Base-by-base conservation (phyloP, 2,797 vertebrate genomes). In the Nyctibius grandis region DNA sequence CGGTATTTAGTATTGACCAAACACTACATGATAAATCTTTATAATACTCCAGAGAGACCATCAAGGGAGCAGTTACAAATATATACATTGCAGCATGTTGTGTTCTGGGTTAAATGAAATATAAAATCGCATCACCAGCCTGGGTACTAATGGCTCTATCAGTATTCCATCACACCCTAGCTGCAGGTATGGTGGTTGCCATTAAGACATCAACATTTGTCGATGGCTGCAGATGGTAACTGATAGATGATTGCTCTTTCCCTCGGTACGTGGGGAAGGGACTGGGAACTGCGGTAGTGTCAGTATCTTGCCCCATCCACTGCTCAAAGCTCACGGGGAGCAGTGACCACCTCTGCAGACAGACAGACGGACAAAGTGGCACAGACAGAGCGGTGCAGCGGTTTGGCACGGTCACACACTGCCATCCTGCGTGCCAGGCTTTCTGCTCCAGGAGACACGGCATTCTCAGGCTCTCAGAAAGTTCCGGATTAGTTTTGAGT, bases 1-100 rank as follows among this genome's bases (percentile, higher is more conserved):
- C 3, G 61, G 94, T 96, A 96, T 96, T 97, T 97, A 97, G 96
- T 96, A 96, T 95, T 96, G 96, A 95, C 95, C 96, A 97, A 96
- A 96, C 73, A 47, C 90, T 96, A 89, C 91, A 85, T 94, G 95
- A 97, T 96, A 96, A 97, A 97, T 96, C 95, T 96, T 96, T 94
- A 95, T 95, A 95, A 96, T 96, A 93, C 95, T 94, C 96, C 87
- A 80, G 91, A 95, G 96, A 92, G 88, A 92, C 91, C 91, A 94
- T 95, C 96, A 48, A 25, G 96, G 91, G 88, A 97, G 96, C 93
- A 91, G 95, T 97, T 96, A 95, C 96, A 96, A 95, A 96, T 93
- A 91, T 80, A 96, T 95, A 96, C 93, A 91, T 97, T 93, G 91
- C 93, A 94, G 91, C 68, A 45, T 36, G 75, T 96, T 93, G 88